Conservation (phyloP, 1,140 invertebrate genomes). For the Caenorhabditis inopinata region DNA sequence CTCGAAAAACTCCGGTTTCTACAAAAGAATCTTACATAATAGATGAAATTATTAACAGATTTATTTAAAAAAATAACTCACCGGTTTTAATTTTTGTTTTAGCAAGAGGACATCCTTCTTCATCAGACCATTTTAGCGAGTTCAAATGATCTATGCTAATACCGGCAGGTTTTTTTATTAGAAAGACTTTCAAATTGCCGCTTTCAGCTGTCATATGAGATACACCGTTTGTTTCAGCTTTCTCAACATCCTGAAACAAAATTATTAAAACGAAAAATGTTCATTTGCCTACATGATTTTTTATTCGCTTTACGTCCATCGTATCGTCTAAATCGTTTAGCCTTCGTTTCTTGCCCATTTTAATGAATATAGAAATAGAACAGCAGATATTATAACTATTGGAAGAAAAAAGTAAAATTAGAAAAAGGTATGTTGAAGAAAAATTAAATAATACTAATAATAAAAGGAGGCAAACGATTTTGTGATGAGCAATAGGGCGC, state of each 20-base stretch:
- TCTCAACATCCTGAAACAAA: not conserved
- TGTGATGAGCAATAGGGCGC: no score
- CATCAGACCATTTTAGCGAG: not conserved
- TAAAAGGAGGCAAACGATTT: no score
- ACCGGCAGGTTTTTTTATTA: not conserved
- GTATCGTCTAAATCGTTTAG: not conserved
- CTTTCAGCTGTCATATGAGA: not conserved
- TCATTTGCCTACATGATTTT: not conserved
- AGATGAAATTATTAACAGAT: no score
- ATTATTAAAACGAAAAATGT: no score
- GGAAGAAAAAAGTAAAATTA: not conserved
- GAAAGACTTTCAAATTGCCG: not conserved
- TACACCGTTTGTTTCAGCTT: not conserved
- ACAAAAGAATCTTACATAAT: not conserved
- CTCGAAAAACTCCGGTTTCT: not conserved
- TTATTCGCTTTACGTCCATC: not conserved
- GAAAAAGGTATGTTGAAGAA: not conserved
- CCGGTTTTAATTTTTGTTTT: not conserved
- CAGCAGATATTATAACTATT: not conserved
- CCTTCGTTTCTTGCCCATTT: slow-evolving; percentile 8
- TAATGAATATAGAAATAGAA: not conserved
- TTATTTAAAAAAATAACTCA: not conserved
- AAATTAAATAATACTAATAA: no score
- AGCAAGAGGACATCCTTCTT: not conserved
- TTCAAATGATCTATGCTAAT: not conserved